These are phyloP conservation scores for Ormyrus labotus DNA, from an alignment of 2,888 invertebrate species.

Conservation along the genomic window DNA sequence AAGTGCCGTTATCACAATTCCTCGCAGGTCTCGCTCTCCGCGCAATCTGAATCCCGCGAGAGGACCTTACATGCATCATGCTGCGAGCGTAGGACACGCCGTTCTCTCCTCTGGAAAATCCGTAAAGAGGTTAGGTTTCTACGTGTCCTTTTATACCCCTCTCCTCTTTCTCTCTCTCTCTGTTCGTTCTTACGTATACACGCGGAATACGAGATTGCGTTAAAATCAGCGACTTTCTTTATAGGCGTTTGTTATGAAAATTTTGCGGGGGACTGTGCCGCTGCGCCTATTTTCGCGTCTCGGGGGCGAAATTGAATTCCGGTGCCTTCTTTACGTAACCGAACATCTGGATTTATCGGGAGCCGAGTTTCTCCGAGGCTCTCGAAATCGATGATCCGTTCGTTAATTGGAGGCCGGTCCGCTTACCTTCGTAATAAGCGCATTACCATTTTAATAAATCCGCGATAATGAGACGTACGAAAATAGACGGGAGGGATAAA, in stretches of 20 bases:
- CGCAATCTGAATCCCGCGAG: conserved; percentile 57
- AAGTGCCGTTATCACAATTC: conserved; percentile 46
- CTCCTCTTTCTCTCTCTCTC: conserved; percentile 30
- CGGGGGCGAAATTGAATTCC: too few relatives aligned
- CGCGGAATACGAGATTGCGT: conserved; percentile 60
- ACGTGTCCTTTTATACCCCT: conserved; percentile 58
- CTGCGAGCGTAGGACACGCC: conserved; percentile 51
- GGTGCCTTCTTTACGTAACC: too few relatives aligned
- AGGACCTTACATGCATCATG: conserved; percentile 58
- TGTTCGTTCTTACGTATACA: conserved; percentile 57
- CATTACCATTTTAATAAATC: conserved; percentile 24
- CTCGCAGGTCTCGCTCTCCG: conserved; percentile 40
- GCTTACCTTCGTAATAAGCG: not conserved
- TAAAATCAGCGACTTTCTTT: conserved; percentile 50
- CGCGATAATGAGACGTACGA: not conserved
- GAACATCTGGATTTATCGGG: too few relatives aligned
- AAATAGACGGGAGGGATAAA: not conserved
- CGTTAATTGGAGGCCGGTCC: conserved; percentile 12
- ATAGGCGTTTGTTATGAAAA: not conserved
- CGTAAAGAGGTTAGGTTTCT: conserved; percentile 58
- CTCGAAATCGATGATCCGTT: not conserved
- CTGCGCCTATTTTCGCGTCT: not conserved
- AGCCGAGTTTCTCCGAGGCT: too few relatives aligned
- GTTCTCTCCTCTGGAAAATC: conserved; percentile 52
- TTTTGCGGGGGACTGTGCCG: not conserved